Evolutionary conservation across 2,797 vertebrate genomes (phyloP), one percentile per base, ranked within the genome.

Genomic region (Typhlichthys eigenmanni): DNA sequence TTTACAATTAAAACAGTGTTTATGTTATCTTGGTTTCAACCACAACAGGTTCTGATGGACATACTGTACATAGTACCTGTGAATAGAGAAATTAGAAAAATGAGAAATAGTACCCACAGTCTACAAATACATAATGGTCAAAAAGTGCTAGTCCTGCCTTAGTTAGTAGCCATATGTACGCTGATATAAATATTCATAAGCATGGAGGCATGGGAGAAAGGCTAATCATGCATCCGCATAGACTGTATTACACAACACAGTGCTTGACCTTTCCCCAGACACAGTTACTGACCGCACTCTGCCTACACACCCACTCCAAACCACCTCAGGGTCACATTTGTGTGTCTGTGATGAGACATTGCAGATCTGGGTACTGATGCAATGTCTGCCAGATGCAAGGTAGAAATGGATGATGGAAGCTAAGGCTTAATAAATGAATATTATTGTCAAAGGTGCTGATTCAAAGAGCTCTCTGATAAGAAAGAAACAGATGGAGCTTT

Each of bases 261-360:
- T 66, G 62, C 74, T 74, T 71, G 55, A 82, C 68, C 24, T 66
- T 83, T 79, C 79, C 71, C 79, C 57, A 69, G 72, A 64, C 54
- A 13, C 64, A 71, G 78, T 73, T 34, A 49, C 73, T 70, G 77
- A 84, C 67, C 62, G 72, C 51, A 16, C 38, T 54, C 60, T 60
- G 67, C 59, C 65, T 34, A 76, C 72, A 70, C 71, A 51, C 12
- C 46, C 68, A 70, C 73, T 75, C 79, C 71, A 82, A 8, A 51
- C 57, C 64, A 46, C 60, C 46, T 66, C 55, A 43, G 5, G 62
- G 34, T 68, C 67, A 60, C 70, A 67, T 62, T 66, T 69, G 59
- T 48, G 75, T 58, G 32, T 24, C 24, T 55, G 69, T 68, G 78
- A 73, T 75, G 75, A 85, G 81, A 83, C 62, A 74, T 38, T 62